Conservation (phyloP, 2,113 vertebrate species). For the Salvelinus alpinus region DNA sequence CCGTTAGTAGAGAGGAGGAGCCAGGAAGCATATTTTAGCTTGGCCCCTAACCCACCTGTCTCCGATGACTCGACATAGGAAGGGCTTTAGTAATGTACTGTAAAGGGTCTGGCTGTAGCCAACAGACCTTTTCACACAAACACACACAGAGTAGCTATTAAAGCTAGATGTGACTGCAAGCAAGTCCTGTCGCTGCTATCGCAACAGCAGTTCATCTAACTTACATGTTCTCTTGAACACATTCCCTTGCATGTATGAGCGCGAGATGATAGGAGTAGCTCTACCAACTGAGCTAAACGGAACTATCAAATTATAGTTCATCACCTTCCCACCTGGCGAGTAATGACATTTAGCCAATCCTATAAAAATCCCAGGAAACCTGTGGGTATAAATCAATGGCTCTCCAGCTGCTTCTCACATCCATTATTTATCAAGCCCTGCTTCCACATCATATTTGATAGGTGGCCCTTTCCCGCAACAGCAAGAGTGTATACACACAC, state of each 20-base stretch:
- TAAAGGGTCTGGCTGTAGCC: not conserved
- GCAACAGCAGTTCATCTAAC: not conserved
- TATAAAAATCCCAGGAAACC: conserved; percentile 77
- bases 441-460: conserved; percentile 66
- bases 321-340: conserved; percentile 75
- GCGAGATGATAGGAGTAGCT: conserved; percentile 54
- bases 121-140: not conserved
- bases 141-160: conserved; percentile 13
- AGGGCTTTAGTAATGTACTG: not conserved
- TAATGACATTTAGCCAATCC: conserved; percentile 81
- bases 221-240: not conserved
- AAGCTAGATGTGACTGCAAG: not conserved
- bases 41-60: not conserved
- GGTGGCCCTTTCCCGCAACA: conserved; percentile 29
- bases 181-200: not conserved
- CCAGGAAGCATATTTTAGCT: not conserved
- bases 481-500: conserved; percentile 38
- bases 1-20: not conserved
- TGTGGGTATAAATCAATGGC: conserved; percentile 74
- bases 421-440: conserved; percentile 66
- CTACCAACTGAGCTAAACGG: too few relatives aligned
- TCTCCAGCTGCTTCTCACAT: conserved; percentile 72
- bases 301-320: conserved; percentile 75
- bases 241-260: conserved; percentile 28
- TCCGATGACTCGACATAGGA: not conserved